Evolutionary conservation across 2,113 vertebrate genomes (phyloP).

Genomic region (Serinus canaria): DNA sequence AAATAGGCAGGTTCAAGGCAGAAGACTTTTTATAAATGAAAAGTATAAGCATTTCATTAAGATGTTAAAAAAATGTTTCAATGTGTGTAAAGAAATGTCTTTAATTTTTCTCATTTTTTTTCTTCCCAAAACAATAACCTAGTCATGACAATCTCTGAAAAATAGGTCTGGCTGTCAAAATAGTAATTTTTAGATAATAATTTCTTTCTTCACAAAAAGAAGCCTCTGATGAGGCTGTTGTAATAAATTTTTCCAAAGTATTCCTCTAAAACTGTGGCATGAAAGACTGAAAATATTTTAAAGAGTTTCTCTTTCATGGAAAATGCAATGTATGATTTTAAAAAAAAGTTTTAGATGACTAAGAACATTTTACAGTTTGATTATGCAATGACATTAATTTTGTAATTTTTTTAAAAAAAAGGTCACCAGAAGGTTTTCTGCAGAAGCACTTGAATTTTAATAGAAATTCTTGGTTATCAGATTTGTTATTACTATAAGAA

Average conservation of each 20-base stretch:
- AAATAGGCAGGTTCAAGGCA: background rate
- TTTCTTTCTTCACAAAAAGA: background rate
- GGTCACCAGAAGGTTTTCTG: background rate
- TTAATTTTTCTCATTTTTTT: background rate
- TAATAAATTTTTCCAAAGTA: background rate
- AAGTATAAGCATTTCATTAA: background rate
- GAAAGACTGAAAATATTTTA: background rate
- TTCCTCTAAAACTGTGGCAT: background rate
- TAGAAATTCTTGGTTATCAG: background rate
- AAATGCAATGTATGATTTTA: background rate
- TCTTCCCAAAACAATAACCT: background rate
- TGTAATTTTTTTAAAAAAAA: background rate
- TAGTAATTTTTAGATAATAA: background rate
- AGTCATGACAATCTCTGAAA: background rate
- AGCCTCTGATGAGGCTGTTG: background rate
- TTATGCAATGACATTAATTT: background rate
- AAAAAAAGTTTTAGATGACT: background rate
- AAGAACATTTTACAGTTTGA: background rate
- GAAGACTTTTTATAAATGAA: background rate
- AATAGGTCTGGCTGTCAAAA: background rate
- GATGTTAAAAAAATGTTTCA: background rate
- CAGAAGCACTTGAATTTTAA: background rate
- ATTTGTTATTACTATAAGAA: background rate
- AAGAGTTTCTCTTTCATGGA: background rate
- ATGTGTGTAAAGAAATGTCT: background rate